These are phyloP conservation scores for Colinus virginianus DNA, from an alignment of 2,113 vertebrate species.

Conservation along the genomic window DNA sequence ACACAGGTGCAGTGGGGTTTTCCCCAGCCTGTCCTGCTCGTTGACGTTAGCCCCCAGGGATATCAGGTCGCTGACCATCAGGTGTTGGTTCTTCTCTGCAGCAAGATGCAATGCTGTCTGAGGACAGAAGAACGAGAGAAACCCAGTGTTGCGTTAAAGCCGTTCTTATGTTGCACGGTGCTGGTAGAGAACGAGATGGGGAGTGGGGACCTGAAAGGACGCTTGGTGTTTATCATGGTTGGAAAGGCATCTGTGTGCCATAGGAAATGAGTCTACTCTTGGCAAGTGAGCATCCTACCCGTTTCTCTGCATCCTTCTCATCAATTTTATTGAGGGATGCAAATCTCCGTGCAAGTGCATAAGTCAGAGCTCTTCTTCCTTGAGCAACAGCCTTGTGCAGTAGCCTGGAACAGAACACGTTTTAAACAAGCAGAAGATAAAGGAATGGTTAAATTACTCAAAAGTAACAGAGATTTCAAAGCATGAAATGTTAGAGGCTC, in stretches of 20 bases:
- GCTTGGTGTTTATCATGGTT: background rate
- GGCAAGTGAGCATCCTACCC: conserved; percentile 71
- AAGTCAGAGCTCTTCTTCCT: conserved; percentile 82
- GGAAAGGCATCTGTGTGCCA: rapidly evolving
- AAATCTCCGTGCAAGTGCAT: conserved; percentile 80
- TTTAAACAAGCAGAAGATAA: background rate
- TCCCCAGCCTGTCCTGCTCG: conserved; percentile 75
- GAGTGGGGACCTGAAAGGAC: background rate
- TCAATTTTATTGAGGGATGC: conserved; percentile 78
- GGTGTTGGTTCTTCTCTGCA: conserved; percentile 85
- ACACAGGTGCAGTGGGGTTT: conserved; percentile 85
- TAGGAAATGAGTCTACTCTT: background rate
- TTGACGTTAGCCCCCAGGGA: conserved; percentile 82
- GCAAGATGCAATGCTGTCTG: conserved; percentile 88
- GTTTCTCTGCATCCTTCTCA: conserved; percentile 78
- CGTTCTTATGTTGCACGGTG: no score
- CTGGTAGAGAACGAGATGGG: background rate
- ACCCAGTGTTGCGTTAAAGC: background rate
- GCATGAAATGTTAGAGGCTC: rapidly evolving
- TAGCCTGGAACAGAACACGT: conserved; percentile 59
- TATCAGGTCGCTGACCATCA: conserved; percentile 86
- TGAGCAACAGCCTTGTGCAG: conserved; percentile 82
- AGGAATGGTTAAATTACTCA: background rate
- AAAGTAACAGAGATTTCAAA: background rate
- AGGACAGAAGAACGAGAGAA: background rate